phyloP scores from a whole-genome alignment of 2,797 vertebrate species.

The Microctenopoma lineatum region DNA sequence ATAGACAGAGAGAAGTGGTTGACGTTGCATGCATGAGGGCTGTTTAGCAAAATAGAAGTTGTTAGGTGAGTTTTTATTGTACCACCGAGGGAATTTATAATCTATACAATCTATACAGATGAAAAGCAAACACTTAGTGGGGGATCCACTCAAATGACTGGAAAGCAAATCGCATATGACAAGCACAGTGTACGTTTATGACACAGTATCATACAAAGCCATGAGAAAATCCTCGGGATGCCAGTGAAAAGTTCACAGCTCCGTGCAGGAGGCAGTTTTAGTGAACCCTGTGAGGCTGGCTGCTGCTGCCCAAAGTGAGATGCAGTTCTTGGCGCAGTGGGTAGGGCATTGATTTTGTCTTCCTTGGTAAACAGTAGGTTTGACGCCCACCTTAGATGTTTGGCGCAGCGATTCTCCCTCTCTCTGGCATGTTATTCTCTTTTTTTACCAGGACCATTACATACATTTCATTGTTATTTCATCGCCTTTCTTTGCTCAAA shows the following conservation, averaged over 20 bases:
- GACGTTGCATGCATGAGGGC: not conserved
- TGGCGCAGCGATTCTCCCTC: conserved; percentile 55
- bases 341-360: conserved; percentile 66
- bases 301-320: conserved; percentile 48
- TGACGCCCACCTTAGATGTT: conserved; percentile 65
- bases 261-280: conserved; percentile 12
- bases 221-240: conserved; percentile 5
- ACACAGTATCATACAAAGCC: not conserved
- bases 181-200: not conserved
- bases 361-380: conserved; percentile 65
- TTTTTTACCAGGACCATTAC: conserved; percentile 18
- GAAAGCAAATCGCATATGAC: not conserved
- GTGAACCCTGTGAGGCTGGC: conserved; percentile 2
- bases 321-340: conserved; percentile 56
- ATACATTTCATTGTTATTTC: conserved; percentile 23
- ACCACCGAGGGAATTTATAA: not conserved
- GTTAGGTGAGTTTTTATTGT: not conserved
- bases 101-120: not conserved
- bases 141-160: not conserved
- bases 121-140: not conserved
- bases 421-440: conserved; percentile 7
- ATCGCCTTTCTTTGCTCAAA: conserved; percentile 5
- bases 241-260: conserved; percentile 32
- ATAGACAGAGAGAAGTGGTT: not conserved
- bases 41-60: not conserved